A percentile compares a stretch with the other conserved stretches of the same genome.
These are phyloP conservation scores for Neoarius graeffei DNA, from an alignment of 2,113 vertebrate species.

Conservation along the genomic window DNA sequence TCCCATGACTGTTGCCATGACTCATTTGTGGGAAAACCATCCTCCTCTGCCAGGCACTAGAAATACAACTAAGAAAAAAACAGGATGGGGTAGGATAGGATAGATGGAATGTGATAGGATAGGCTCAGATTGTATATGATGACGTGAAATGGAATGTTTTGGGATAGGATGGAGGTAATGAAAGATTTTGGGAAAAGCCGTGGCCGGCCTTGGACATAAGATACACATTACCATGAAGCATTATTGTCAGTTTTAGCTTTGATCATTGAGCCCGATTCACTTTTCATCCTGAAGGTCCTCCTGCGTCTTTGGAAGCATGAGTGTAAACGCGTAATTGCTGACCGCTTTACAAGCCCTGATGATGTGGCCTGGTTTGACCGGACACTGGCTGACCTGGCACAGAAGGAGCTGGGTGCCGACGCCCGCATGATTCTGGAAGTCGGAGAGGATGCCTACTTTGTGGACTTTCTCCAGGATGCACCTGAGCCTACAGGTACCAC, in stretches of 20 bases:
- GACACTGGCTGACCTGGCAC: constrained; percentile 73
- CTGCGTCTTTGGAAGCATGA: constrained; percentile 92
- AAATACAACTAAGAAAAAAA: neutral
- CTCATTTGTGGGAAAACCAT: neutral
- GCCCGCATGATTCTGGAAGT: constrained; percentile 68
- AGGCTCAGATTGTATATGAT: too few species aligned
- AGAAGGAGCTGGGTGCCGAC: constrained; percentile 73
- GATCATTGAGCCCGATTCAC: neutral
- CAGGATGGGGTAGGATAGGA: too few species aligned
- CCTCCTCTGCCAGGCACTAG: neutral
- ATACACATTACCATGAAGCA: neutral
- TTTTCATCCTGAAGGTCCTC: constrained; percentile 70
- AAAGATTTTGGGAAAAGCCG: neutral
- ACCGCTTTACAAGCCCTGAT: constrained; percentile 83
- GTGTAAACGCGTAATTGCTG: constrained; percentile 90
- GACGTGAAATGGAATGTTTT: too few species aligned
- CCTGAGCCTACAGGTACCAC: constrained; percentile 81
- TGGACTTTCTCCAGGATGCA: constrained; percentile 88
- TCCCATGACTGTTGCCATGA: too few species aligned
- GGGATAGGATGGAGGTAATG: neutral
- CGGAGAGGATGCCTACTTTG: constrained; percentile 83
- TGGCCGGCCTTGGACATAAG: neutral
- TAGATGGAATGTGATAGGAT: neutral
- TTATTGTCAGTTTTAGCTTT: neutral
- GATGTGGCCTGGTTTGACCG: constrained; percentile 89